Evolutionary conservation across 2,113 vertebrate genomes (phyloP).

Genomic region (Pogona vitticeps): DNA sequence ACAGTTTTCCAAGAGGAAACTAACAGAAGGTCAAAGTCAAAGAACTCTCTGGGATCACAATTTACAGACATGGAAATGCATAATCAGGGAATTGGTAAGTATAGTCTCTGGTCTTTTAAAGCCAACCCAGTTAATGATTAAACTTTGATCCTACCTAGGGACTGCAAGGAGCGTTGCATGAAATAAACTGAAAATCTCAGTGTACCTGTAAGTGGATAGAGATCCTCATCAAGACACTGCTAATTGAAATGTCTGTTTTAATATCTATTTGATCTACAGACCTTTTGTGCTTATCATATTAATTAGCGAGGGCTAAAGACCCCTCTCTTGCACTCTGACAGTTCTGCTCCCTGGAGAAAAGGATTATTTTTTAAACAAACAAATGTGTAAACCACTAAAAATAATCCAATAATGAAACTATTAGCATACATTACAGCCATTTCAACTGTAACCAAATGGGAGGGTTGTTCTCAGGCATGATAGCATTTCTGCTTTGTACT

Average conservation of each 20-base stretch:
- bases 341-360: slow-evolving; percentile 30
- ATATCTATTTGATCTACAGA: neutral
- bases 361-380: neutral
- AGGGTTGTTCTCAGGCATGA: neutral
- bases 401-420: slow-evolving; percentile 17
- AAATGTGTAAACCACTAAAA: slow-evolving; percentile 5
- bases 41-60: slow-evolving; percentile 15
- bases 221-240: neutral
- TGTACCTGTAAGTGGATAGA: slow-evolving; percentile 1
- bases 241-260: neutral
- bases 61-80: neutral
- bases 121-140: slow-evolving; percentile 62
- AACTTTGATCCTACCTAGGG: slow-evolving; percentile 45
- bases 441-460: slow-evolving; percentile 23
- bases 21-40: slow-evolving; percentile 15
- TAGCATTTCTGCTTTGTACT: neutral
- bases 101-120: slow-evolving; percentile 40
- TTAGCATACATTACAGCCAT: slow-evolving; percentile 14
- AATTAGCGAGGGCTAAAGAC: fast-evolving
- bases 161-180: slow-evolving; percentile 9
- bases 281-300: neutral
- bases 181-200: neutral
- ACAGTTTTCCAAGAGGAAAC: neutral
- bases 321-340: neutral
- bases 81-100: neutral